A percentile compares a stretch with the other conserved stretches of the same genome.
phyloP scores from a whole-genome alignment of 2,797 vertebrate species.

The Phrynocephalus guinanensis region DNA sequence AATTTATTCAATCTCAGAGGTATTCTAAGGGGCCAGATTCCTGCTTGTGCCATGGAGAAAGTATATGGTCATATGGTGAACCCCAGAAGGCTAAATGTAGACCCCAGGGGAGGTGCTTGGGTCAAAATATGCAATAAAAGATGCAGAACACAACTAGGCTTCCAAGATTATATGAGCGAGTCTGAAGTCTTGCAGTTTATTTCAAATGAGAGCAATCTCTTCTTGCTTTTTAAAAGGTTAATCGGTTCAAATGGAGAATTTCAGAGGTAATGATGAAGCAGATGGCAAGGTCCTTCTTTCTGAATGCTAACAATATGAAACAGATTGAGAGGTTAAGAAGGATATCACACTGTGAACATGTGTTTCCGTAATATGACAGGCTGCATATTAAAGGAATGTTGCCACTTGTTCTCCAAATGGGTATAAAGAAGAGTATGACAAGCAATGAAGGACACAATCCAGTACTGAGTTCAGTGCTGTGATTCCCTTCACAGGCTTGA shows the following conservation, averaged over 20 bases:
- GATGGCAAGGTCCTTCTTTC: background rate
- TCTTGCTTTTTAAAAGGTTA: background rate
- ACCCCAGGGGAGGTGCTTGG: background rate
- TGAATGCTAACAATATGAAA: background rate
- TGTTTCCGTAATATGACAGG: background rate
- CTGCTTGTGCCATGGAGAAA: too few species aligned
- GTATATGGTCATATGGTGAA: too few species aligned
- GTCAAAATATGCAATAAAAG: constrained; percentile 21
- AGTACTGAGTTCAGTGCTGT: background rate
- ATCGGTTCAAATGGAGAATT: background rate
- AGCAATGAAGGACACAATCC: background rate
- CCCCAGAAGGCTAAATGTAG: too few species aligned
- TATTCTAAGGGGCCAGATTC: too few species aligned
- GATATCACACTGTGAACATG: background rate
- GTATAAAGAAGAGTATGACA: background rate
- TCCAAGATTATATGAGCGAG: constrained; percentile 30
- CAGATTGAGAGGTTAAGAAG: background rate
- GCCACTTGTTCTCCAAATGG: background rate
- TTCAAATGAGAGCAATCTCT: constrained; percentile 13
- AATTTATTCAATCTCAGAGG: too few species aligned
- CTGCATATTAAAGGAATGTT: background rate
- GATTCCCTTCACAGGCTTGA: background rate
- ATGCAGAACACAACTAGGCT: constrained; percentile 8
- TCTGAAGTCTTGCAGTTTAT: constrained; percentile 28
- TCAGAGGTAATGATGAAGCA: background rate